Evolutionary conservation across 2,888 invertebrate genomes (phyloP).

Genomic region (Conomelus anceps): DNA sequence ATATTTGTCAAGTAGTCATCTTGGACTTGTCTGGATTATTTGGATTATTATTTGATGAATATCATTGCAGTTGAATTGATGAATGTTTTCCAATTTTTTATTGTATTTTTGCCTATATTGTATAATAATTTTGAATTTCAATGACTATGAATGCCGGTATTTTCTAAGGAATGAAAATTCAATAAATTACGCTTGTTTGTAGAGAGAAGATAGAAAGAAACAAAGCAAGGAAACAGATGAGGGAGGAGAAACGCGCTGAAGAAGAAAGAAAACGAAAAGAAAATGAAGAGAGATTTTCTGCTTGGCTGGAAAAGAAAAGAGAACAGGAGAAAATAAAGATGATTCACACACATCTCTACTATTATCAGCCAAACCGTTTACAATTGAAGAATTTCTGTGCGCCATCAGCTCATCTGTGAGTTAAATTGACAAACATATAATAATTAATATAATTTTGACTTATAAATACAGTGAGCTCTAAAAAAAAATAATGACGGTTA

Average conservation of each 20-base stretch:
- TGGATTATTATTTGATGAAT: too few relatives aligned
- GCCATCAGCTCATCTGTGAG: slow-evolving; percentile 31
- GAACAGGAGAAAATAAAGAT: slow-evolving; percentile 30
- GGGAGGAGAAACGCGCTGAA: slow-evolving; percentile 30
- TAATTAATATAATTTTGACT: too few relatives aligned
- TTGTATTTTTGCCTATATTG: too few relatives aligned
- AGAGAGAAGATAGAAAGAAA: slow-evolving; percentile 29
- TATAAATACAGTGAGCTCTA: too few relatives aligned
- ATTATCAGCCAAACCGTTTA: neutral
- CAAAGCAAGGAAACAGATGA: slow-evolving; percentile 23
- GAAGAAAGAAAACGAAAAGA: slow-evolving; percentile 32
- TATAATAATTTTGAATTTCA: too few relatives aligned
- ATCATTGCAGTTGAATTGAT: too few relatives aligned
- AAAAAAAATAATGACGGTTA: too few relatives aligned
- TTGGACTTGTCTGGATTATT: too few relatives aligned
- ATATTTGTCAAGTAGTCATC: too few relatives aligned
- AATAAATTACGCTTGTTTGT: neutral
- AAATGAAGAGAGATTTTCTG: slow-evolving; percentile 33
- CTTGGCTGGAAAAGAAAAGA: slow-evolving; percentile 34
- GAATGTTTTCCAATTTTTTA: too few relatives aligned
- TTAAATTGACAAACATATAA: too few relatives aligned
- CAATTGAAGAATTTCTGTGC: slow-evolving; percentile 14
- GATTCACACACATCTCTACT: slow-evolving; percentile 21
- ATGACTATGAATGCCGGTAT: too few relatives aligned
- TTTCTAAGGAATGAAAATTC: neutral